Conservation (phyloP, 2,888 invertebrate species). For the Lamproptera curius region DNA sequence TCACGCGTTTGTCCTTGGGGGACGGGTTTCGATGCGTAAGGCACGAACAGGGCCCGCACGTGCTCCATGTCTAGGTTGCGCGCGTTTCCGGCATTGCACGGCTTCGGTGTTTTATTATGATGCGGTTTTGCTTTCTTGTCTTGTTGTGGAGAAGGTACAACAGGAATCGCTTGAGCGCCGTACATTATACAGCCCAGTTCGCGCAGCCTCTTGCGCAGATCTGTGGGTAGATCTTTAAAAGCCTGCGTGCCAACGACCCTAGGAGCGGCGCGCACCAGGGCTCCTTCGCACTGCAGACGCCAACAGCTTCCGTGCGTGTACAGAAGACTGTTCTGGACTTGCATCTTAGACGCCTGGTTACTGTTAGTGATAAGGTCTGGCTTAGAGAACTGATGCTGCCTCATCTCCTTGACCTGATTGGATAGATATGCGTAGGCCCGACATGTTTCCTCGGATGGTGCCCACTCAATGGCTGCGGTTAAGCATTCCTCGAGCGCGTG, state of each 20-base stretch:
- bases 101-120: constrained; percentile 29
- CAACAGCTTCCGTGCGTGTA: constrained; percentile 40
- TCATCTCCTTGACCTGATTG: constrained; percentile 36
- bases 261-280: constrained; percentile 51
- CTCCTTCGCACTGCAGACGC: constrained; percentile 53
- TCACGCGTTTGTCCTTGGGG: constrained; percentile 20
- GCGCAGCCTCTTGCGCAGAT: constrained; percentile 51
- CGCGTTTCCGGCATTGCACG: constrained; percentile 24
- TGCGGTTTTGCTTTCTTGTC: constrained; percentile 34
- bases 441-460: constrained; percentile 91
- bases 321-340: constrained; percentile 35
- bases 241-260: constrained; percentile 50
- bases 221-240: constrained; percentile 52
- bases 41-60: constrained; percentile 56
- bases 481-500: constrained; percentile 86
- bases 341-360: constrained; percentile 28
- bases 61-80: constrained; percentile 52
- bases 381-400: constrained; percentile 35
- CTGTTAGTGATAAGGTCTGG: constrained; percentile 44
- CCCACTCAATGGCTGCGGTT: constrained; percentile 85
- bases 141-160: constrained; percentile 28
- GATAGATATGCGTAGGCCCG: constrained; percentile 82
- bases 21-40: constrained; percentile 48
- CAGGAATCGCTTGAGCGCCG: constrained; percentile 36
- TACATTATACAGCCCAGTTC: constrained; percentile 57